A percentile compares a stretch with the other conserved stretches of the same genome.
Evolutionary conservation across 2,113 vertebrate genomes (phyloP).

Genomic region (Triplophysa dalaica): DNA sequence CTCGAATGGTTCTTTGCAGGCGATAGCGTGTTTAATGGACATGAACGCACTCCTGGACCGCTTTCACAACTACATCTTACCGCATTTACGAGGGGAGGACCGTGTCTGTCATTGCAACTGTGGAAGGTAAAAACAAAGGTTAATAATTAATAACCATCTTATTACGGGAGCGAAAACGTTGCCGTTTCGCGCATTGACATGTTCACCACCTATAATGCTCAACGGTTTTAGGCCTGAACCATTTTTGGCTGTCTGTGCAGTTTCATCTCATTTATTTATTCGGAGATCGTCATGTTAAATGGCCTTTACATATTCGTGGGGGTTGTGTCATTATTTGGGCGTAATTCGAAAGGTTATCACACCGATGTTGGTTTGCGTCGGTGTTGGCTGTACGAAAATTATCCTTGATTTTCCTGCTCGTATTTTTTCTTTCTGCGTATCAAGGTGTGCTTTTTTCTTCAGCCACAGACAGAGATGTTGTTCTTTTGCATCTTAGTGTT

Average conservation of each 20-base stretch:
- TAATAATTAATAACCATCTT: constrained; percentile 42
- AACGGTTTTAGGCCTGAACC: constrained; percentile 65
- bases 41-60: constrained; percentile 99
- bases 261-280: constrained; percentile 24
- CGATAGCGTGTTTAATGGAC: constrained; percentile 99
- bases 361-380: constrained; percentile 27
- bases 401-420: constrained; percentile 35
- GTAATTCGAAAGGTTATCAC: constrained; percentile 24
- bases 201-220: constrained; percentile 53
- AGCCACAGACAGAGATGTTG: constrained; percentile 33
- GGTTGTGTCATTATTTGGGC: constrained; percentile 16
- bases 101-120: constrained; percentile 99
- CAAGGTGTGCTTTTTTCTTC: constrained; percentile 64
- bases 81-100: constrained; percentile 97
- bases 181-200: constrained; percentile 13
- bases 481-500: constrained; percentile 14
- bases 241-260: constrained; percentile 28
- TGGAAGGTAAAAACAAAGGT: constrained; percentile 86
- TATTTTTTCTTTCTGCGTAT: constrained; percentile 61
- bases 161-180: not conserved
- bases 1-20: constrained; percentile 91
- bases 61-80: constrained; percentile 99
- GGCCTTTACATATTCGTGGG: constrained; percentile 27
- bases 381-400: constrained; percentile 44
- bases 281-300: constrained; percentile 10